Evolutionary conservation across 2,888 invertebrate species (phyloP), one percentile per base, ranked within the genome.

Genomic region (Schrankia costaestrigalis): DNA sequence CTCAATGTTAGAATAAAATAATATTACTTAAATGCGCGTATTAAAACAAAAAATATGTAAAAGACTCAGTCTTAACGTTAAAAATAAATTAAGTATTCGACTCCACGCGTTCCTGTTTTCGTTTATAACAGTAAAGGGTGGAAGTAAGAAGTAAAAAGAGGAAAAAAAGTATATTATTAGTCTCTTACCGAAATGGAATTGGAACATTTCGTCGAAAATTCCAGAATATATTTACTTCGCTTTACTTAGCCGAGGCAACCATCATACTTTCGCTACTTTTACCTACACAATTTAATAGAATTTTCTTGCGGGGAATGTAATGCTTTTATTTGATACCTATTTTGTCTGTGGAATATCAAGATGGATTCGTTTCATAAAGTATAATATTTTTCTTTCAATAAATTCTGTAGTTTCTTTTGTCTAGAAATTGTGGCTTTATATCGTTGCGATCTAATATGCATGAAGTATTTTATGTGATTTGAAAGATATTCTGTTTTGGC

Each of bases 171-270:
- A 71, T 86, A 83, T 87, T 87, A 87, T 87, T 86, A 87, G 87
- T 85, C 85, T 85, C 78, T 85, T 81, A 85, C 83, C 83, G 84
- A 86, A 86, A 87, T 87, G 86, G 86, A 86, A 86, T 85, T 85
- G 85, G 84, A 85, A 83, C 87, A 84, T 86, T 86, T 74, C 77
- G 80, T 74, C 71, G 79, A 84, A 84, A 79, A 78, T 86, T 85
- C 78, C 74, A 81, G 80, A 75, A 83, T 75, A 84, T 79, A 82
- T 83, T 80, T 79, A 74, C 78, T 83, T 81, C 80, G 78, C 79
- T 80, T 82, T 79, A 84, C 84, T 81, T 84, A 80, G 76, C 78
- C 46, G 63, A 69, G 67, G 73, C 66, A 63, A 65, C 79, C 84
- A 84, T 85, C 79, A 83, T 80, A 83, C 83, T 85, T 84, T 79